Base-by-base conservation (phyloP, 2,888 invertebrate genomes). In the Steromphala cineraria region DNA sequence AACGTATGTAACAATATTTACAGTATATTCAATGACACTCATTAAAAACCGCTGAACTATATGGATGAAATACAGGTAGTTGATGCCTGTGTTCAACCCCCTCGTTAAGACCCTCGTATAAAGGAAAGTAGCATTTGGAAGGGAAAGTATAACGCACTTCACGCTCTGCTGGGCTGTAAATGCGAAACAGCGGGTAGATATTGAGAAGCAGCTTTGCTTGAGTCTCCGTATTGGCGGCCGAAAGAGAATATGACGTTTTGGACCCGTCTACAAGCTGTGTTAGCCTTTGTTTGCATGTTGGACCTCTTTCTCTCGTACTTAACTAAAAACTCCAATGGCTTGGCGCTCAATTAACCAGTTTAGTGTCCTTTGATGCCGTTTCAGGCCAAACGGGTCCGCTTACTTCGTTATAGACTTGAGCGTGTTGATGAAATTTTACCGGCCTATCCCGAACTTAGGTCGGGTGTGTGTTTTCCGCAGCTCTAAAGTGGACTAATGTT, bases 181-280 rank as follows among this genome's bases (percentile, higher is more conserved):
- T 62, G 62, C 28, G 62, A 62, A 62, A 62, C 62, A 62, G 62
- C 62, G 62, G 62, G 62, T 62, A 62, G 62, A 62, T 62, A 62
- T 62, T 62, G 62, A 31, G 62, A 31, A 24, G 28, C 62, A 13
- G 62, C 62, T 62, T 28, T 62, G 62, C 62, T 28, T 62, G 2
- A 28, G 8, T 28, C 24, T 46, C 62, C 62, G 24, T 24, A 24
- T 17, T 62, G 62, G 62, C 62, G 28, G 62, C 24, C 62, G 62
- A 8, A 15, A 62, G 24, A 24, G 62, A 28, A 31, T 24, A 15
- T 28, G 62, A 28, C 62, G 28, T 24, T 28, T 15, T 28, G 62
- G 62, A 62, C 24, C 28, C 17, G 62, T 62, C 28, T 15, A 31
- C 62, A 62, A 62, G 62, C 62, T 62, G 62, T 17, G 62, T 28